Evolutionary conservation across 1,140 invertebrate genomes (phyloP), one percentile per base, ranked within the genome.

Genomic region (Drosophila erecta): DNA sequence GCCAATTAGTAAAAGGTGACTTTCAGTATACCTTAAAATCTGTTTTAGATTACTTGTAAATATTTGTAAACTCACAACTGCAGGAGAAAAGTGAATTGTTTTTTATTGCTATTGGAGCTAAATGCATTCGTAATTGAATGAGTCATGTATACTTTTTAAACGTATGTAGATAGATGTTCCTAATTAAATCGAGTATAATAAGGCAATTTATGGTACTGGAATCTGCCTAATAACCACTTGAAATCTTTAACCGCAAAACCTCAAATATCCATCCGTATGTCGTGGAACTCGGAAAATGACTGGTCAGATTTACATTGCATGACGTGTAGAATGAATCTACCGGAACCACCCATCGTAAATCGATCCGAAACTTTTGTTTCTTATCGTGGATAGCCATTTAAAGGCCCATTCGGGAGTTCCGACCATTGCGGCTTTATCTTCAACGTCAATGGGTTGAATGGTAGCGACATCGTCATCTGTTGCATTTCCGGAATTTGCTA

Each of bases 291-390:
- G 14, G 15, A 33, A n/a, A 35, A 35, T 20, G 57, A 11, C 14
- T 15, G 12, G 22, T 8, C 40, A 14, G 30, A 6, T 12, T 22
- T 38, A 33, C 24, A 41, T 30, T 8, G 15, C 14, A 4, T 35
- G 30, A 50, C 30, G 49, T 14, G 49, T 12, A 12, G 17, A 20
- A 38, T n/a, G 2, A n/a, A 30, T 40, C 24, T 65, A 67, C 12
- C 60, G 59, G 37, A 64, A 50, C 35, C 20, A 40, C 12, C 27
- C 30, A 20, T 65, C 61, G 56, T 61, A 65, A 20, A 62, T 24
- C 17, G 57, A 40, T 11, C 44, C 64, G 1, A 67, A 24, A 10
- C 12, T 37, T 24, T 41, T 40, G 33, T 49, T 33, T 30, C 30
- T 11, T 3, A 56, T 20, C 1, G 22, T 59, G 3, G 53, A 30